phyloP scores from a whole-genome alignment of 1,140 invertebrate genomes.

The Nomia melanderi region DNA sequence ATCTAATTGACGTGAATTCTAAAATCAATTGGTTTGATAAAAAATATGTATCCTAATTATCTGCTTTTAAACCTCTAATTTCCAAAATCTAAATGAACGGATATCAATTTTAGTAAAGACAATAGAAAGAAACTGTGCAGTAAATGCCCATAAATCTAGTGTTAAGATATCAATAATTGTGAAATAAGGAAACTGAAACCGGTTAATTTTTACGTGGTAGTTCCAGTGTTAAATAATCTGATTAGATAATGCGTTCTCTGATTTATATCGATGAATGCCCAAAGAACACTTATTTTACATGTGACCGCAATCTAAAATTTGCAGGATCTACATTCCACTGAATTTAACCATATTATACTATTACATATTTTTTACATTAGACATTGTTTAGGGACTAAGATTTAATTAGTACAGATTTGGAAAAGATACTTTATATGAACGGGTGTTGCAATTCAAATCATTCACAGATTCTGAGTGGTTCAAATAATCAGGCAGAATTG shows the following conservation, averaged over 20 bases:
- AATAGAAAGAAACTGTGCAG: too few species aligned
- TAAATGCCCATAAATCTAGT: too few species aligned
- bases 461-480: constrained; percentile 37
- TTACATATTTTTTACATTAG: constrained; percentile 26
- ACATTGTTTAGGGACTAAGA: neutral
- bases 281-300: constrained; percentile 1
- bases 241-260: too few species aligned
- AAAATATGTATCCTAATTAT: too few species aligned
- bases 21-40: too few species aligned
- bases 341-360: constrained; percentile 7
- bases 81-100: too few species aligned
- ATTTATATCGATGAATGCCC: neutral
- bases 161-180: too few species aligned
- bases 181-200: neutral
- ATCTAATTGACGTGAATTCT: too few species aligned
- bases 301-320: constrained; percentile 5
- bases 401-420: neutral
- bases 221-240: neutral
- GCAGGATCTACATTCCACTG: neutral
- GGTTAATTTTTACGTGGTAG: too few species aligned
- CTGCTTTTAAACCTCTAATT: too few species aligned
- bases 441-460: constrained; percentile 14
- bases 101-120: too few species aligned
- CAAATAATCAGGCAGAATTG: constrained; percentile 41
- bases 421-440: constrained; percentile 19